phyloP scores from a whole-genome alignment of 2,888 invertebrate genomes.

The Eupeodes latifasciatus region DNA sequence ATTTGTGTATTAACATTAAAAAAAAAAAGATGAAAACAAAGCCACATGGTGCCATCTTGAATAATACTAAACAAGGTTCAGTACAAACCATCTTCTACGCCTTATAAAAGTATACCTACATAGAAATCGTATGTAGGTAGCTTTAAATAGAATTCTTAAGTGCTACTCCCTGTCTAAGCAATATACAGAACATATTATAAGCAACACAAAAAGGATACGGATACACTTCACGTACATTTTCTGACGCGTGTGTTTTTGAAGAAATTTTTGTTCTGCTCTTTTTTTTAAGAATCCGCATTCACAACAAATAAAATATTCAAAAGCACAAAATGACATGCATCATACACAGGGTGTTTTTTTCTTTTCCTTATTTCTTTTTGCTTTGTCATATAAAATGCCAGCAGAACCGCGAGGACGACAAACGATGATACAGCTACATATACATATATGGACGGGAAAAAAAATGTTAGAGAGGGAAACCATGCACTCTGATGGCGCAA shows the following conservation, averaged over 20 bases:
- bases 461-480: not conserved
- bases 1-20: too few relatives aligned
- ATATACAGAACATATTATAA: not conserved
- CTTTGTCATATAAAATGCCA: slow-evolving; percentile 26
- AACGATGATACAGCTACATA: too few relatives aligned
- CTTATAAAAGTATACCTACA: not conserved
- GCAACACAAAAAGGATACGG: not conserved
- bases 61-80: too few relatives aligned
- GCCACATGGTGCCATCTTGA: too few relatives aligned
- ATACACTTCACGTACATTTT: slow-evolving; percentile 39
- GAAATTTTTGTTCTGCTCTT: not conserved
- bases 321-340: slow-evolving; percentile 54
- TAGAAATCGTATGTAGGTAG: not conserved
- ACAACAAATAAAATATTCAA: slow-evolving; percentile 64
- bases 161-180: slow-evolving; percentile 24
- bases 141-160: slow-evolving; percentile 51
- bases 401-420: not conserved
- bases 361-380: not conserved
- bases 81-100: not conserved
- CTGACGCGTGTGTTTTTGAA: slow-evolving; percentile 14
- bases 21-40: too few relatives aligned
- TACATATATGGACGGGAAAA: not conserved
- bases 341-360: not conserved
- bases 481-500: not conserved
- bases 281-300: slow-evolving; percentile 55